Base-by-base conservation (phyloP, 2,797 vertebrate species). In the Gymnothorax reevesii region DNA sequence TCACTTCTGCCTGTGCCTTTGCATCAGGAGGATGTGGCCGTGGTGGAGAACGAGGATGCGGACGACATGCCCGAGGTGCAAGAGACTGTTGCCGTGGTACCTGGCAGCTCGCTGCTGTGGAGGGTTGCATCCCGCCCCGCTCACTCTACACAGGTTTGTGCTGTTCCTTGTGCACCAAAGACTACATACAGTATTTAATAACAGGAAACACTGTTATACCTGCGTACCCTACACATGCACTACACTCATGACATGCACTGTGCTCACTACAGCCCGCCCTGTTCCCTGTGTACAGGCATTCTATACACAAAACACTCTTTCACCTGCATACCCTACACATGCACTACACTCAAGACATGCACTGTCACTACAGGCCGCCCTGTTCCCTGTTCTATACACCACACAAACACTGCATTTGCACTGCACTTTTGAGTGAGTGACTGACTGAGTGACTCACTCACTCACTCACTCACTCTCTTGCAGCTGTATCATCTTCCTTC, bases 51-150 rank as follows among this genome's bases (percentile, higher is more conserved):
- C 0, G 97, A 98, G 12, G 96, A 96, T 49, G 97, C 95, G 0
- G 98, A 99, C 7, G 96, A 98, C 86, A 97, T 98, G 96, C 98
- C 98, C 0, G 97, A 97, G 84, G 88, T 96, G 77, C 98, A 98
- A 88, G 98, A 99, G 90, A 98, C 98, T 0, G 97, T 99, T 85
- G 96, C 95, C 69, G 97, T 98, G 42, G 91, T 99, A 89, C 97
- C 98, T 57, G 98, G 98, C 88, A 99, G 98, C 91, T 97, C 96
- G 89, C 93, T 99, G 42, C 96, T 99, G 86, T 99, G 98, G 98
- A 98, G 98, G 92, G 97, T 99, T 95, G 96, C 96, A 57, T 93
- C 95, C 80, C 96, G 98, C 88, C 98, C 98, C 3, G 89, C 97
- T 83, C 96, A 98, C 90, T 99, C 98, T 20, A 90, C 97, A 1